Conservation (phyloP, 2,113 vertebrate species). For the Sphyrna mokarran region DNA sequence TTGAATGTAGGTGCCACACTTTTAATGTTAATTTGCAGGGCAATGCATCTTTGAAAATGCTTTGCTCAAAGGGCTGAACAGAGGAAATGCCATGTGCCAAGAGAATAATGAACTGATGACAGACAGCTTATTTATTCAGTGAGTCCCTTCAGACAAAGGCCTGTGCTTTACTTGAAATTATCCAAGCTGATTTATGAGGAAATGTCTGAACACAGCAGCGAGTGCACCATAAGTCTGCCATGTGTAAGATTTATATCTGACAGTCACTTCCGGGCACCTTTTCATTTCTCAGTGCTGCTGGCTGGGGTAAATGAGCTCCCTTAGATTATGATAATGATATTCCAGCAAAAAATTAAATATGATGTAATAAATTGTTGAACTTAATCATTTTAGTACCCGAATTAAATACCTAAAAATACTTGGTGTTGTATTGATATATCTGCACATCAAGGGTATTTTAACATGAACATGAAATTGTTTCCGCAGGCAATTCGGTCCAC, state of each 20-base stretch:
- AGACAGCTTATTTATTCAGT: conserved; percentile 33
- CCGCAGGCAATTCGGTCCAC: too few relatives aligned
- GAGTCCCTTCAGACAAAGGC: conserved; percentile 33
- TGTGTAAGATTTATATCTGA: conserved; percentile 23
- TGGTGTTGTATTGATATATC: neutral
- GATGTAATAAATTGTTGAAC: conserved; percentile 12
- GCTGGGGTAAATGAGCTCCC: neutral
- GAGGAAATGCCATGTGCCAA: conserved; percentile 27
- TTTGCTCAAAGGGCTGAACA: neutral
- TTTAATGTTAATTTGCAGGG: conserved; percentile 10
- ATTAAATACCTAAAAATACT: neutral
- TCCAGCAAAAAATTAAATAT: conserved; percentile 17
- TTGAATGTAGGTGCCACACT: neutral
- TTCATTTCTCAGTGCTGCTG: conserved; percentile 7
- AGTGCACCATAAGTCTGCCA: conserved; percentile 34
- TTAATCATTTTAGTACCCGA: neutral
- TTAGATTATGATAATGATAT: conserved; percentile 10
- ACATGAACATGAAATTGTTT: too few relatives aligned
- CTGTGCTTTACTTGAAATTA: conserved; percentile 29
- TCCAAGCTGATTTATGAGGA: conserved; percentile 28
- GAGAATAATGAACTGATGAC: conserved; percentile 37
- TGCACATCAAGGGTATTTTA: neutral
- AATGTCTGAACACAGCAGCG: conserved; percentile 29
- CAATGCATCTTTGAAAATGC: neutral
- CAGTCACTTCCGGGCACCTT: neutral